Base-by-base conservation (phyloP, 2,797 vertebrate species). In the Enteromius radiatus region DNA sequence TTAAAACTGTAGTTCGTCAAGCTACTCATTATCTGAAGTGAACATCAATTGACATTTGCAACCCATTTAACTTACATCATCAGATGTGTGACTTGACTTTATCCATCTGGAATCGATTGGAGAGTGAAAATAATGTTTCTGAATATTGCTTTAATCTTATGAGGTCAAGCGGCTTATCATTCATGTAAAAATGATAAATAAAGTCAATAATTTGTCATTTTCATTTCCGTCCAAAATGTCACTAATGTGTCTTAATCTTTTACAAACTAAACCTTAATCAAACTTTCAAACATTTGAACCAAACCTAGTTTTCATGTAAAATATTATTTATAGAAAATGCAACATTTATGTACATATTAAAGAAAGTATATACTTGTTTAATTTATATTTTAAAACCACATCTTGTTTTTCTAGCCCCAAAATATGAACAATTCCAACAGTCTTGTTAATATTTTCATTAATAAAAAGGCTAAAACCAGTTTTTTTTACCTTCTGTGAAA, bases 11-110 rank as follows among this genome's bases (percentile, higher is more conserved):
- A 15, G 71, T 31, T 63, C 41, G n/a, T 56, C 74, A 76, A 43
- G 56, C 17, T 28, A 76, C 74, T 76, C 2, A 45, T 75, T 59
- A 76, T 26, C 33, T 59, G 54, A 75, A 59, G 36, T 49, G 73
- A 76, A 19, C 7, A 5, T 23, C 73, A 76, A 38, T 26, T 76
- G 73, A 56, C 73, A 59, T 76, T 76, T 59, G n/a, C 73, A 76
- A 49, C 43, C 69, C 43, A 71, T 49, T 49, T 71, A 21, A 71
- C 43, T 49, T 49, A 5, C 43, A 31, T 71, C 0, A 71, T 11
- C 4, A 49, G 26, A 70, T 19, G 4, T 47, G 68, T 70, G 68
- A 52, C 26, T 49, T 33, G 10, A 33, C 47, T 73, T 73, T n/a
- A 52, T 71, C 9, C 23, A 26, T 2, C 43, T 28, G 41, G 23